Evolutionary conservation across 2,888 invertebrate genomes (phyloP).

Genomic region (Drosophila paucipuncta): DNA sequence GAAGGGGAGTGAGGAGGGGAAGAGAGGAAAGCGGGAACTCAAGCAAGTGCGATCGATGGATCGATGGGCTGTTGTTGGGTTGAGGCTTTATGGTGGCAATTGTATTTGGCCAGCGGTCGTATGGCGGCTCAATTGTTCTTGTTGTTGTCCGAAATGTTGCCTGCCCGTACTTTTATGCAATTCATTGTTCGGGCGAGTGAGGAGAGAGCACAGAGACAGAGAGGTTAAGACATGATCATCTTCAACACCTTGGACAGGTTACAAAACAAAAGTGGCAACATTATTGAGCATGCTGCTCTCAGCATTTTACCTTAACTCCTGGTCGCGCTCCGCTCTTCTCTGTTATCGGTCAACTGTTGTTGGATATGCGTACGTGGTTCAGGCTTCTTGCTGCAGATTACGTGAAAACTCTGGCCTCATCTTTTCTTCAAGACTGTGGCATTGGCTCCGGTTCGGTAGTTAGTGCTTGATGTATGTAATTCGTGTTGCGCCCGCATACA

Average conservation of each 20-base stretch:
- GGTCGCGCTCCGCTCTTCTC: constrained; percentile 1
- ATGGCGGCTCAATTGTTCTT: constrained; percentile 76
- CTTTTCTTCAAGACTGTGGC: constrained; percentile 6
- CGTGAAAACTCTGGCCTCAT: constrained; percentile 52
- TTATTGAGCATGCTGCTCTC: constrained; percentile 75
- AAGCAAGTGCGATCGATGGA: constrained; percentile 59
- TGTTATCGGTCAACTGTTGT: constrained; percentile 65
- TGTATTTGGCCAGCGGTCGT: constrained; percentile 75
- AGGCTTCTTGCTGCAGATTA: constrained; percentile 72
- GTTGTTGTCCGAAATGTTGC: constrained; percentile 24
- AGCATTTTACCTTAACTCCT: constrained; percentile 8
- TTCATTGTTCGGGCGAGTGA: constrained; percentile 68
- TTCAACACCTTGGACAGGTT: constrained; percentile 86
- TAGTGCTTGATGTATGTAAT: constrained; percentile 79
- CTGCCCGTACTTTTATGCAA: constrained; percentile 78
- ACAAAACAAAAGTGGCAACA: constrained; percentile 84
- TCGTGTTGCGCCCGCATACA: constrained; percentile 77
- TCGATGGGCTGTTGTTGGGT: constrained; percentile 56
- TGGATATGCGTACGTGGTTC: constrained; percentile 71
- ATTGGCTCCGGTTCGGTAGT: constrained; percentile 67
- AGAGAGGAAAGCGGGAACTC: not conserved
- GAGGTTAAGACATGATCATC: constrained; percentile 84
- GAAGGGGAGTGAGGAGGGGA: not conserved
- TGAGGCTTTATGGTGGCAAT: constrained; percentile 78
- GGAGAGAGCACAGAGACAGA: constrained; percentile 12